A percentile compares a stretch with the other conserved stretches of the same genome.
Evolutionary conservation across 1,140 invertebrate species (phyloP).

Genomic region (Choristoneura fumiferana): DNA sequence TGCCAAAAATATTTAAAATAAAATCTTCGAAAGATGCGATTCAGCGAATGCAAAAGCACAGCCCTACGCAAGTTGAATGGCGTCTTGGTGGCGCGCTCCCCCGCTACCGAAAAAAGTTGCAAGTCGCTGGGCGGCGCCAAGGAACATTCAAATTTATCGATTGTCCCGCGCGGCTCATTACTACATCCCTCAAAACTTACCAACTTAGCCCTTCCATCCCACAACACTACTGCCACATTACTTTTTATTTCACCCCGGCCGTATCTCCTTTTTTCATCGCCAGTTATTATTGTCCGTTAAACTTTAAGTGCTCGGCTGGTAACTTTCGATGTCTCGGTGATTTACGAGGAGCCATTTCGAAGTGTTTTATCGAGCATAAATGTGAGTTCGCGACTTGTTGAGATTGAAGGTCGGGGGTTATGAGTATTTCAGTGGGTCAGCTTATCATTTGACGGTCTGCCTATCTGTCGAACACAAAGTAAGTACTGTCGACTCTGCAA

Average conservation of each 20-base stretch:
- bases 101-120: slow-evolving; percentile 75
- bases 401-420: slow-evolving; percentile 68
- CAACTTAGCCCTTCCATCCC: slow-evolving; percentile 66
- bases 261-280: slow-evolving; percentile 66
- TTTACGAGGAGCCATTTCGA: slow-evolving; percentile 70
- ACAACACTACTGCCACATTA: slow-evolving; percentile 66
- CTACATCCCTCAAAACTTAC: slow-evolving; percentile 72
- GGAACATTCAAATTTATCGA: slow-evolving; percentile 78
- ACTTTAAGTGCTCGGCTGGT: slow-evolving; percentile 73
- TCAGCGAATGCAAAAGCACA: neutral
- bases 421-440: slow-evolving; percentile 55
- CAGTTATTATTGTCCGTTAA: slow-evolving; percentile 76
- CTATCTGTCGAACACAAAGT: neutral
- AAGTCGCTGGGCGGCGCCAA: slow-evolving; percentile 69
- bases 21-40: too few relatives aligned
- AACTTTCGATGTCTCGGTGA: slow-evolving; percentile 76
- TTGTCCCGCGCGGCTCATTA: slow-evolving; percentile 70
- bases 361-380: slow-evolving; percentile 78
- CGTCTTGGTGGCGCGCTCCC: slow-evolving; percentile 63
- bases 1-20: too few relatives aligned
- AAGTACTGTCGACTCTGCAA: too few relatives aligned
- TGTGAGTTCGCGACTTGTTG: slow-evolving; percentile 72
- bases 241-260: slow-evolving; percentile 62
- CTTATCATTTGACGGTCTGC: slow-evolving; percentile 16
- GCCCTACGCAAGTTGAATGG: slow-evolving; percentile 36